Evolutionary conservation across 1,140 invertebrate species (phyloP).

Genomic region (Apis cerana): DNA sequence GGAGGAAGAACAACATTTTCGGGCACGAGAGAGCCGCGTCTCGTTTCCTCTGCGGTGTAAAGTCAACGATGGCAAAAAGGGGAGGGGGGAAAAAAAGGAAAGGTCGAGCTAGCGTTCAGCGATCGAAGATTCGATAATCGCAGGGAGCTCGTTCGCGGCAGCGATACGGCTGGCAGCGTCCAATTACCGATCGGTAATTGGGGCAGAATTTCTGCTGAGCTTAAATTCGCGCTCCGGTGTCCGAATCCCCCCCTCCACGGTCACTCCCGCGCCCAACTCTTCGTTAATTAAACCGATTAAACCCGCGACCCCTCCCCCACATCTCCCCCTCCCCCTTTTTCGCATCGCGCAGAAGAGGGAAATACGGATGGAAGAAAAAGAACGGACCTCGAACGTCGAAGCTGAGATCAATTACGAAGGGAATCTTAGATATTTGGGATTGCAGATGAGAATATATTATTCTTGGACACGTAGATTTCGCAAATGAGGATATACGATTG

Average conservation of each 20-base stretch:
- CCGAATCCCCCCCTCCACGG: constrained; percentile 33
- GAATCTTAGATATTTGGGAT: no score
- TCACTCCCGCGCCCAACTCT: constrained; percentile 55
- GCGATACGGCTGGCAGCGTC: constrained; percentile 74
- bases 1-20: no score
- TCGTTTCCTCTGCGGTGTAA: neutral
- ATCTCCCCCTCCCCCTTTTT: constrained; percentile 31
- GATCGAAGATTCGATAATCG: constrained; percentile 71
- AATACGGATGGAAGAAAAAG: no score
- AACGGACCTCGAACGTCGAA: no score
- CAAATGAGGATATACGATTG: no score
- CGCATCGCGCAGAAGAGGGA: neutral
- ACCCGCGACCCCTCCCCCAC: constrained; percentile 48
- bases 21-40: neutral
- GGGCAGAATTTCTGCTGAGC: constrained; percentile 75
- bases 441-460: no score
- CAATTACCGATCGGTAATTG: constrained; percentile 77
- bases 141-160: constrained; percentile 53
- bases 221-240: constrained; percentile 63
- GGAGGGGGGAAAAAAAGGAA: neutral
- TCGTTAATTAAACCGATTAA: constrained; percentile 77
- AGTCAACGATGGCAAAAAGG: constrained; percentile 4
- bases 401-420: no score
- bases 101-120: constrained; percentile 10
- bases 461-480: no score